Conservation (phyloP, 2,113 vertebrate genomes). For the Anarhynchus alexandrinus region DNA sequence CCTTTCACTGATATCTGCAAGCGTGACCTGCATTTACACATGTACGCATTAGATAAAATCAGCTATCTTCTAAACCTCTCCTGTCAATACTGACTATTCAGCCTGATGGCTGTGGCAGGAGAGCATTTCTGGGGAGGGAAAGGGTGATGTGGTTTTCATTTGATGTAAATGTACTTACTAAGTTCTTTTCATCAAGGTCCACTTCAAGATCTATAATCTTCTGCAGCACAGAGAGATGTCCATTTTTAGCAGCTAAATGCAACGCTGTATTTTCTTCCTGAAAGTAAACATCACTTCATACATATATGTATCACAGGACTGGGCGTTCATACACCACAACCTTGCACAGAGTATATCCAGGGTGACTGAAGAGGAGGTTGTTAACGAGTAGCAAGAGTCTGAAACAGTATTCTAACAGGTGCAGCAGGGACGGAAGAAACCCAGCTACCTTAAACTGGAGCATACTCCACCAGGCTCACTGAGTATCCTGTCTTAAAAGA, state of each 20-base stretch:
- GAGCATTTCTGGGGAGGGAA: neutral
- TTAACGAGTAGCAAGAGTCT: neutral
- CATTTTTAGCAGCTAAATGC: conserved; percentile 81
- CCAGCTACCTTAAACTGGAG: neutral
- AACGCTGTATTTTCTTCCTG: conserved; percentile 85
- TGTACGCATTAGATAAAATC: neutral
- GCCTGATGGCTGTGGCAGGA: neutral
- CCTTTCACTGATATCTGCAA: neutral
- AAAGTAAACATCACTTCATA: neutral
- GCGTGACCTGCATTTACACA: neutral
- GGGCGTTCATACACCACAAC: neutral
- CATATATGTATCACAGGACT: neutral
- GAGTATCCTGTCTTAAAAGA: neutral
- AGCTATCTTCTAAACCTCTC: neutral
- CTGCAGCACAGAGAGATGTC: conserved; percentile 77
- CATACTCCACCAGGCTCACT: neutral
- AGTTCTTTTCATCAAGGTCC: conserved; percentile 77
- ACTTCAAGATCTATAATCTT: conserved; percentile 77
- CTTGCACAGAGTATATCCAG: neutral
- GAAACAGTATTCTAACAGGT: neutral
- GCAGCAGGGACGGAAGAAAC: neutral
- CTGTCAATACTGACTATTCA: neutral
- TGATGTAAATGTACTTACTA: conserved; percentile 67
- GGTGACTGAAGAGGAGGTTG: neutral
- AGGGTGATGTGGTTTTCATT: neutral